These are phyloP conservation scores for Chloebia gouldiae DNA, from an alignment of 2,113 vertebrate species.

Conservation along the genomic window DNA sequence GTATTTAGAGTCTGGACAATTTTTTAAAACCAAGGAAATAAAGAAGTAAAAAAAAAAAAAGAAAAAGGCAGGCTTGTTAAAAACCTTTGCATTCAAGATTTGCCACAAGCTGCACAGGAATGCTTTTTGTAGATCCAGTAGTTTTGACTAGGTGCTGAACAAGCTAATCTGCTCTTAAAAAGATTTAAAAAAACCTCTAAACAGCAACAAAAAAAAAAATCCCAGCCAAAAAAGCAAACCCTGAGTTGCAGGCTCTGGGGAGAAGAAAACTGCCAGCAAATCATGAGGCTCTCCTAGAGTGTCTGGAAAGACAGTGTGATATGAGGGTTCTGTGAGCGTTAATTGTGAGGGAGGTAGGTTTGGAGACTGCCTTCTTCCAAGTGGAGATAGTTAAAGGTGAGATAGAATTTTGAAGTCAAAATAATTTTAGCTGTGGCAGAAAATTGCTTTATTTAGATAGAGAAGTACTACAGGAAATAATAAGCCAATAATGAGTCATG, in stretches of 20 bases:
- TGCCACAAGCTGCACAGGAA: not conserved
- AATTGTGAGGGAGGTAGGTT: not conserved
- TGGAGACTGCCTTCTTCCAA: not conserved
- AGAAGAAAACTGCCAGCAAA: not conserved
- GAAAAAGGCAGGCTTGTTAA: not conserved
- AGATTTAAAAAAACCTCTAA: not conserved
- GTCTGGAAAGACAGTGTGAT: not conserved
- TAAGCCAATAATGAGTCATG: not conserved
- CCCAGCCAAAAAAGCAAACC: not conserved
- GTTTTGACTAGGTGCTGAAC: not conserved
- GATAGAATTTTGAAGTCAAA: not conserved
- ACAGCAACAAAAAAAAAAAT: not conserved
- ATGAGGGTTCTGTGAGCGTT: not conserved
- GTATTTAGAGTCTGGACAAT: not conserved
- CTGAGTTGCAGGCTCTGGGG: not conserved
- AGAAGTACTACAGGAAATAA: not conserved
- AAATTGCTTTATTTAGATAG: not conserved
- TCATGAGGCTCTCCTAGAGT: not conserved
- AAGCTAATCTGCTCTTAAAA: not conserved
- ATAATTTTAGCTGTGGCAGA: not conserved
- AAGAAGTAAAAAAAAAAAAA: not conserved
- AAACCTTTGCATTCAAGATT: not conserved
- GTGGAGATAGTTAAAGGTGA: not conserved
- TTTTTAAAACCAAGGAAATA: not conserved
- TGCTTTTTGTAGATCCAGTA: not conserved